phyloP scores from a whole-genome alignment of 2,113 vertebrate genomes.

The Trematocara zebra region DNA sequence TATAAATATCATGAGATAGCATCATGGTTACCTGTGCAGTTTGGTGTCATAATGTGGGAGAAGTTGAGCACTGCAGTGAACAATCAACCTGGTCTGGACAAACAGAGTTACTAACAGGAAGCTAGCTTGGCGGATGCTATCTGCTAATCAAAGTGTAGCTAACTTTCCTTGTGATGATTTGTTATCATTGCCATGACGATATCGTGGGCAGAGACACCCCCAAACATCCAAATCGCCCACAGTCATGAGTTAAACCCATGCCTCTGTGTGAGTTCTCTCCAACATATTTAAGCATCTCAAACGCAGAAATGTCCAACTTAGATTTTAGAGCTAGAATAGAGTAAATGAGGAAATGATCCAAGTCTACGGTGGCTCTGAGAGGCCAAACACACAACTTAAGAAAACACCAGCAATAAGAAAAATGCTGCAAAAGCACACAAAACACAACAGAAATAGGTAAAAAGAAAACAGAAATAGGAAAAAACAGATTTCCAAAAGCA shows the following conservation, averaged over 20 bases:
- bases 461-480: rapidly evolving
- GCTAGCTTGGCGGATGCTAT: not conserved
- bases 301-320: not conserved
- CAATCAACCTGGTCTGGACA: not conserved
- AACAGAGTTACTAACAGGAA: not conserved
- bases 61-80: not conserved
- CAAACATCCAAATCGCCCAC: not conserved
- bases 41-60: not conserved
- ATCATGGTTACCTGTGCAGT: not conserved
- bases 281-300: not conserved
- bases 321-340: not conserved
- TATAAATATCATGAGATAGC: not conserved
- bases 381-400: not conserved
- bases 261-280: not conserved
- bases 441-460: not conserved
- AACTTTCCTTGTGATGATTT: not conserved
- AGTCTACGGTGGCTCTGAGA: not conserved
- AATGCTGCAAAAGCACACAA: not conserved
- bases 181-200: not conserved
- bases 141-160: not conserved
- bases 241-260: not conserved
- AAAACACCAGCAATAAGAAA: not conserved
- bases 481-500: not conserved
- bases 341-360: not conserved
- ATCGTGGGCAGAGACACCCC: not conserved